Conservation (phyloP, 2,888 invertebrate genomes). For the Halocaridina rubra region DNA sequence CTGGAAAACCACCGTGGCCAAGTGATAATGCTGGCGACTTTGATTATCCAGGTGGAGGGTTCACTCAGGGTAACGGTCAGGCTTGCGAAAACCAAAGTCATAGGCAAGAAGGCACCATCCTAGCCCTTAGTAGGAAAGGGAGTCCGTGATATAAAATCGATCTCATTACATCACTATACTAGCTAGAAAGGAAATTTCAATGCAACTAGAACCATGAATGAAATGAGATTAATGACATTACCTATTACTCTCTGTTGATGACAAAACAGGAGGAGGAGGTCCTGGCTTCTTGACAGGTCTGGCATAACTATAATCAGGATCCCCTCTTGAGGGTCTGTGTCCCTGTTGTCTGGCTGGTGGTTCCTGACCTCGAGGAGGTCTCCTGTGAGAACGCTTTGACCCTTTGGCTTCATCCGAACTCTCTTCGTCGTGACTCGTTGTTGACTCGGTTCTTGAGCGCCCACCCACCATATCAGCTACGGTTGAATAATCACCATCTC, state of each 20-base stretch:
- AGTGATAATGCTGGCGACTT: too few species aligned
- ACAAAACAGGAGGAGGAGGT: constrained; percentile 34
- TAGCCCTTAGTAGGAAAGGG: too few species aligned
- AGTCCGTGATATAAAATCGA: too few species aligned
- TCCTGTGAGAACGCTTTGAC: background rate
- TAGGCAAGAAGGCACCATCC: too few species aligned
- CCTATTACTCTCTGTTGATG: constrained; percentile 56
- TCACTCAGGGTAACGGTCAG: too few species aligned
- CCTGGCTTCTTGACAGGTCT: constrained; percentile 47
- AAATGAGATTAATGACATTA: too few species aligned
- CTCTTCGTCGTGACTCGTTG: constrained; percentile 54
- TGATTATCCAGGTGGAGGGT: too few species aligned
- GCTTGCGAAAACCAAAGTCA: too few species aligned
- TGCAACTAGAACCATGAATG: too few species aligned
- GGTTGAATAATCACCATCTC: constrained; percentile 48
- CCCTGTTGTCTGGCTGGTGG: constrained; percentile 13
- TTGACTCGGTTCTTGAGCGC: constrained; percentile 44
- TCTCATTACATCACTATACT: too few species aligned
- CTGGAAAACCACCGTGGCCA: too few species aligned
- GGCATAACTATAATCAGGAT: constrained; percentile 54
- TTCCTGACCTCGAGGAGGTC: constrained; percentile 25
- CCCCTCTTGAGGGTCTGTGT: constrained; percentile 42
- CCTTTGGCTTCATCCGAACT: constrained; percentile 47
- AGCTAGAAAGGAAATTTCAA: too few species aligned
- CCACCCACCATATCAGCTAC: constrained; percentile 55